Evolutionary conservation across 2,888 invertebrate species (phyloP).

Genomic region (Nomada ruficornis): DNA sequence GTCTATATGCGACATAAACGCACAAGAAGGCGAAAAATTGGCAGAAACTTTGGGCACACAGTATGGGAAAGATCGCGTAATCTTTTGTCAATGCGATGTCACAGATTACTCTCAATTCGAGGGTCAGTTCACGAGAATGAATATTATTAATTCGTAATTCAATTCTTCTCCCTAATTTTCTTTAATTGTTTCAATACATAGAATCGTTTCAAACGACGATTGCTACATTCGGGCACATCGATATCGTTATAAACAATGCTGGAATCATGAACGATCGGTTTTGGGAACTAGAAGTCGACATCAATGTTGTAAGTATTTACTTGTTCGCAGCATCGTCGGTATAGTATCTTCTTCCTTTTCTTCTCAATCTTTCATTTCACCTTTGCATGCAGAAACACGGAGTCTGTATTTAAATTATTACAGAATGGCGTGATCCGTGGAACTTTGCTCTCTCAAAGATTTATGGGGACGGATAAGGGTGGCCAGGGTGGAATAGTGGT

Average conservation of each 20-base stretch:
- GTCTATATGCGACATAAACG: conserved; percentile 90
- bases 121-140: conserved; percentile 84
- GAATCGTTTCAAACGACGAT: conserved; percentile 91
- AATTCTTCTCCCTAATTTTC: background rate
- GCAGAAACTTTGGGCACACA: conserved; percentile 88
- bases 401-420: conserved; percentile 20
- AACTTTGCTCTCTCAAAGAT: conserved; percentile 90
- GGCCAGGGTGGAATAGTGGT: conserved; percentile 91
- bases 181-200: conserved; percentile 80
- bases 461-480: conserved; percentile 91
- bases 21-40: conserved; percentile 89
- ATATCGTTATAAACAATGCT: conserved; percentile 92
- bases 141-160: background rate
- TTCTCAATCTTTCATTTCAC: background rate
- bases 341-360: background rate
- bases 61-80: conserved; percentile 89
- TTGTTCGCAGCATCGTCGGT: background rate
- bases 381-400: background rate
- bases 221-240: conserved; percentile 89
- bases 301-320: conserved; percentile 88
- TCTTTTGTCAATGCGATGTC: conserved; percentile 91
- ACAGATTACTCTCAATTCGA: conserved; percentile 92
- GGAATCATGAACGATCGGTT: conserved; percentile 91
- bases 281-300: conserved; percentile 91
- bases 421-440: conserved; percentile 92